phyloP scores from a whole-genome alignment of 1,140 invertebrate species.

The Nautilus pompilius region DNA sequence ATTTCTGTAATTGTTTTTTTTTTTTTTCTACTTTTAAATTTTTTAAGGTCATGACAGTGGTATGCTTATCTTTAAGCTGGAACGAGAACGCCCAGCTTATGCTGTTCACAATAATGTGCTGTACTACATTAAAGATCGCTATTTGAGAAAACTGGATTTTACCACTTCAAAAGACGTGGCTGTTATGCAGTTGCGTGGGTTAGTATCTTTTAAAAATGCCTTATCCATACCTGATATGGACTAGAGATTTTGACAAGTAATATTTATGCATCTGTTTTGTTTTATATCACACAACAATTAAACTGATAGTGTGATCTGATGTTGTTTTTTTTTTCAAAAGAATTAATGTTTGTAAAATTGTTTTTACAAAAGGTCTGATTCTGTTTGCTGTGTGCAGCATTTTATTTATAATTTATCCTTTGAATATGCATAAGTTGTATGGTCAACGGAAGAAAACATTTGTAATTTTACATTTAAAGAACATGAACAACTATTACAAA shows the following conservation, averaged over 20 bases:
- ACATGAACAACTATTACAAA: too few species aligned
- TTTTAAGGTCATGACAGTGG: slow-evolving; percentile 94
- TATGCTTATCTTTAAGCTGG: slow-evolving; percentile 81
- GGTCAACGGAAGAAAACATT: too few species aligned
- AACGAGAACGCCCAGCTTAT: slow-evolving; percentile 94
- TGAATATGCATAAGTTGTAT: too few species aligned
- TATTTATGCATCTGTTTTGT: not conserved
- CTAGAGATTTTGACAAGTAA: not conserved
- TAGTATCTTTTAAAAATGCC: slow-evolving; percentile 15
- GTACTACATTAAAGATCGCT: slow-evolving; percentile 95
- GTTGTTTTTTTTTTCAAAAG: too few species aligned
- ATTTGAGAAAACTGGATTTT: slow-evolving; percentile 88
- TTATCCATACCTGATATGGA: not conserved
- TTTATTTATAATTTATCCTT: too few species aligned
- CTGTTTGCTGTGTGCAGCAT: too few species aligned
- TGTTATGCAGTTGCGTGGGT: slow-evolving; percentile 89
- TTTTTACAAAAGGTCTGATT: too few species aligned
- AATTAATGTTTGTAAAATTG: too few species aligned
- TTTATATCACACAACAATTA: not conserved
- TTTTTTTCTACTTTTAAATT: too few species aligned
- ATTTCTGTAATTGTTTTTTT: too few species aligned
- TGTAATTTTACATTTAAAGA: too few species aligned
- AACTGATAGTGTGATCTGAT: not conserved
- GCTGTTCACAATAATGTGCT: slow-evolving; percentile 89
- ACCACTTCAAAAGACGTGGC: slow-evolving; percentile 87